phyloP scores from a whole-genome alignment of 2,797 vertebrate genomes.

The Aeoliscus strigatus region DNA sequence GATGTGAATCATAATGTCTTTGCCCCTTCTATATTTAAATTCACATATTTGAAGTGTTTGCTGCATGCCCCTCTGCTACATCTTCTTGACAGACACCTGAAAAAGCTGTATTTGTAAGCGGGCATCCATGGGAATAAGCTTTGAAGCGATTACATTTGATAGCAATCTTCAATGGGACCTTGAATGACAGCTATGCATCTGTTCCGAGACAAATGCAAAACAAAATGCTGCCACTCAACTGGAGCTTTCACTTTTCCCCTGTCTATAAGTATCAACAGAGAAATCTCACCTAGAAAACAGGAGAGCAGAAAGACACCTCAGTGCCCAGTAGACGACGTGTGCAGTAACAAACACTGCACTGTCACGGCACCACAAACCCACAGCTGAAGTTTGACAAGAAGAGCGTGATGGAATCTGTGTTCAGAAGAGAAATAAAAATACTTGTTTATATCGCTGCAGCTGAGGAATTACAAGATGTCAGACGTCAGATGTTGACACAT shows the following conservation, averaged over 20 bases:
- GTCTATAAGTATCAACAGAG: slow-evolving; percentile 56
- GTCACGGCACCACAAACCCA: slow-evolving; percentile 23
- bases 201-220: slow-evolving; percentile 76
- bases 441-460: slow-evolving; percentile 9
- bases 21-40: slow-evolving; percentile 72
- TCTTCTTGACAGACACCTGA: slow-evolving; percentile 77
- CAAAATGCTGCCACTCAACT: slow-evolving; percentile 77
- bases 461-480: slow-evolving; percentile 49
- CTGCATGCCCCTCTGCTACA: slow-evolving; percentile 59
- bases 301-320: slow-evolving; percentile 43
- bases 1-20: slow-evolving; percentile 60
- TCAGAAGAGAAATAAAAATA: too few relatives aligned
- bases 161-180: slow-evolving; percentile 77
- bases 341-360: slow-evolving; percentile 40
- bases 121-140: slow-evolving; percentile 76
- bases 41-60: slow-evolving; percentile 65
- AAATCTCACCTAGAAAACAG: slow-evolving; percentile 58
- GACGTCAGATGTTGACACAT: slow-evolving; percentile 10
- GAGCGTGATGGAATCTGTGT: too few relatives aligned
- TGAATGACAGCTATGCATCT: slow-evolving; percentile 81
- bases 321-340: slow-evolving; percentile 49
- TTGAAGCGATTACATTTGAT: slow-evolving; percentile 78
- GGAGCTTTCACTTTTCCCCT: slow-evolving; percentile 50
- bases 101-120: slow-evolving; percentile 73
- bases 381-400: slow-evolving; percentile 40